A percentile compares a stretch with the other conserved stretches of the same genome.
Conservation (phyloP, 2,888 invertebrate genomes). For the Lamproptera curius region DNA sequence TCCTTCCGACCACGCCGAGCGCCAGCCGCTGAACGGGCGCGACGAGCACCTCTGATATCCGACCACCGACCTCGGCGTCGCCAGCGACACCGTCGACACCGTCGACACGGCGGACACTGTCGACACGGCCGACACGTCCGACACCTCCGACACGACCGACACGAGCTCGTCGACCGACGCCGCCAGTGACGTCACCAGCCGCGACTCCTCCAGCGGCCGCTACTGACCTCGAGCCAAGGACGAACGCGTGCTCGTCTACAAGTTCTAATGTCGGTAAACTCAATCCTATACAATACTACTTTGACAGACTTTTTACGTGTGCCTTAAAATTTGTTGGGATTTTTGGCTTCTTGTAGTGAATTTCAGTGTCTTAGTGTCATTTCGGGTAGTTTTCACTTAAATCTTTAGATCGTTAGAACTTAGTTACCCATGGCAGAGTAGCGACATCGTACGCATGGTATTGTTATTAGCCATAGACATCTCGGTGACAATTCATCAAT, state of each 20-base stretch:
- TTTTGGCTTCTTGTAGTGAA: too few species aligned
- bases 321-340: too few species aligned
- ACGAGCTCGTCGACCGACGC: slow-evolving; percentile 58
- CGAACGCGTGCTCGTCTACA: slow-evolving; percentile 32
- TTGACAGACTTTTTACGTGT: too few species aligned
- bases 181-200: slow-evolving; percentile 70
- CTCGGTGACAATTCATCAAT: too few species aligned
- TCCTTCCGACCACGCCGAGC: slow-evolving; percentile 88
- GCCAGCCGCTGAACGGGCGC: slow-evolving; percentile 89
- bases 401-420: too few species aligned
- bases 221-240: slow-evolving; percentile 44
- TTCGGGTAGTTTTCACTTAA: too few species aligned
- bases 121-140: slow-evolving; percentile 36
- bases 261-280: slow-evolving; percentile 28
- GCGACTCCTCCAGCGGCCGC: slow-evolving; percentile 64
- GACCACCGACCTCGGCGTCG: slow-evolving; percentile 47
- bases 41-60: slow-evolving; percentile 86
- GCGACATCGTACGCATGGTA: too few species aligned
- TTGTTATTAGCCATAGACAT: too few species aligned
- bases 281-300: too few species aligned
- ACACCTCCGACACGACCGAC: slow-evolving; percentile 32
- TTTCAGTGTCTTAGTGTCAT: too few species aligned
- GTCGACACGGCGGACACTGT: slow-evolving; percentile 31
- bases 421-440: too few species aligned
- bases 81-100: slow-evolving; percentile 46